phyloP scores from a whole-genome alignment of 2,113 vertebrate genomes.

The Theristicus caerulescens region DNA sequence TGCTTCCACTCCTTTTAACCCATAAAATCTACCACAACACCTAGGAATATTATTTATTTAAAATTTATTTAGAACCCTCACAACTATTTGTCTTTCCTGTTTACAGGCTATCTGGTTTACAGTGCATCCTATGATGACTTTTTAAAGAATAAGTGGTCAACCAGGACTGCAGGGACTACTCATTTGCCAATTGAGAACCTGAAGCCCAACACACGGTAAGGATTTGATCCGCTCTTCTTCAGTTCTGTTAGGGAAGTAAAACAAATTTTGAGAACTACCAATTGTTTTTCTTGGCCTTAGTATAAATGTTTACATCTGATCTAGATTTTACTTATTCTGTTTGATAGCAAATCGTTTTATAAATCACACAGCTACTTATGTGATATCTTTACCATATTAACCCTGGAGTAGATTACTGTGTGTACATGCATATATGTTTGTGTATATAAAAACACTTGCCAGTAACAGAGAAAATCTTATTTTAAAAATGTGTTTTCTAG shows the following conservation, averaged over 20 bases:
- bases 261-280: not conserved
- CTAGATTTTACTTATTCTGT: not conserved
- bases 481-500: not conserved
- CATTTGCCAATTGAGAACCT: slow-evolving; percentile 94
- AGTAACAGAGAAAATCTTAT: not conserved
- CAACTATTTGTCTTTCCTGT: not conserved
- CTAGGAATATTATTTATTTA: not conserved
- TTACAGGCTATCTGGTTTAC: slow-evolving; percentile 91
- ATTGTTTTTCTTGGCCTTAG: not conserved
- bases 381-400: not conserved
- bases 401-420: not conserved
- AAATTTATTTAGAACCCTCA: not conserved
- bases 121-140: slow-evolving; percentile 96
- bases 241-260: not conserved
- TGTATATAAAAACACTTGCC: not conserved
- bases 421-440: not conserved
- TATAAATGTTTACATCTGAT: not conserved
- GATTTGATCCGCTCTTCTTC: not conserved
- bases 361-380: not conserved
- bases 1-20: not conserved
- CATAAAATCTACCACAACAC: not conserved
- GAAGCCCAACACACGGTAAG: slow-evolving; percentile 95
- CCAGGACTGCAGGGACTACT: slow-evolving; percentile 79
- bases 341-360: not conserved
- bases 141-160: slow-evolving; percentile 93